phyloP scores from a whole-genome alignment of 2,888 invertebrate species.

The Athrips mouffetella region DNA sequence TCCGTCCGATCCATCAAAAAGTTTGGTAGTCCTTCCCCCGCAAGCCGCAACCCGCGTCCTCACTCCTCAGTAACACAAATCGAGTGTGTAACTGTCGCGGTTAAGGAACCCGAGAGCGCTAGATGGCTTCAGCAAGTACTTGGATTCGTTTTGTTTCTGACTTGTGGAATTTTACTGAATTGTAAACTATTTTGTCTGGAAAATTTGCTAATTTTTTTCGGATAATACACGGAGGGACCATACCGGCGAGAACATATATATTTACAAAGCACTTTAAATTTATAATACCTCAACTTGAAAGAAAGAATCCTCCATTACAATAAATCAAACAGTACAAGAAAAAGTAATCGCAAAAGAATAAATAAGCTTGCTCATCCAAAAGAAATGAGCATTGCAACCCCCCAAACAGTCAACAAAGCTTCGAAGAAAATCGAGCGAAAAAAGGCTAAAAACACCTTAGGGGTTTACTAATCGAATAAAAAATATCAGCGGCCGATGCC shows the following conservation, averaged over 20 bases:
- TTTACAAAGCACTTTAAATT: too few species aligned
- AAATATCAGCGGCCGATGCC: constrained; percentile 79
- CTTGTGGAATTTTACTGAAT: neutral
- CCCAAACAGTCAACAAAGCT: constrained; percentile 77
- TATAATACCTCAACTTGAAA: neutral
- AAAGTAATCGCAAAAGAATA: constrained; percentile 49
- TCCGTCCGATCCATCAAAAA: constrained; percentile 78
- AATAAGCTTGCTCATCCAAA: constrained; percentile 74
- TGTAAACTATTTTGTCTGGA: neutral
- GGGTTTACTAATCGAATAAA: constrained; percentile 81
- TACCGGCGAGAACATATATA: too few species aligned
- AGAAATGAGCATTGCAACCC: constrained; percentile 75
- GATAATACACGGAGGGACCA: too few species aligned
- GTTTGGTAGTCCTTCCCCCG: constrained; percentile 55
- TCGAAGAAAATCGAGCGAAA: constrained; percentile 79
- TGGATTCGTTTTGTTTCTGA: constrained; percentile 19
- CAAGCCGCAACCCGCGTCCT: constrained; percentile 29
- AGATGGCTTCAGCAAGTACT: constrained; percentile 27
- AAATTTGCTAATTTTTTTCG: neutral
- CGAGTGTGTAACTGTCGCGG: constrained; percentile 74
- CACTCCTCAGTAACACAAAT: constrained; percentile 61
- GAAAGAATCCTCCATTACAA: constrained; percentile 16
- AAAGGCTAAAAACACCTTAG: constrained; percentile 80
- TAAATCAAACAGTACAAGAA: constrained; percentile 19
- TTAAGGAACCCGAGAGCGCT: constrained; percentile 42